These are phyloP conservation scores for Tauraco hartlaubi DNA, from an alignment of 2,797 vertebrate species.

Conservation along the genomic window DNA sequence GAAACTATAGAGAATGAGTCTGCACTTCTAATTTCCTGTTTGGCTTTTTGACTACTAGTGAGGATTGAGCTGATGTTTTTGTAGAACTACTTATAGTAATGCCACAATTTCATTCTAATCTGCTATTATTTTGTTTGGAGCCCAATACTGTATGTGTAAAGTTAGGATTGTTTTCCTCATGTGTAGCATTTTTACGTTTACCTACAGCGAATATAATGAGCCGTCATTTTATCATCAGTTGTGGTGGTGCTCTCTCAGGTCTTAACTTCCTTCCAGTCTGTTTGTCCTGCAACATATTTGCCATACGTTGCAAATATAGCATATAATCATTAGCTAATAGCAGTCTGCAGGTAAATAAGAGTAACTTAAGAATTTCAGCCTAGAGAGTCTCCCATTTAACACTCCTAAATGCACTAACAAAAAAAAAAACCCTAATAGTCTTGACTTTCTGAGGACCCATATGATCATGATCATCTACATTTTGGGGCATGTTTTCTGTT, in stretches of 20 bases:
- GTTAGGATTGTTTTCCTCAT: neutral
- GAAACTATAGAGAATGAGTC: neutral
- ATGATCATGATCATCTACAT: neutral
- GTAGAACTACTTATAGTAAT: neutral
- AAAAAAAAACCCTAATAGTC: neutral
- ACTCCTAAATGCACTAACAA: neutral
- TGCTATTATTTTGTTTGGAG: neutral
- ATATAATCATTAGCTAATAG: neutral
- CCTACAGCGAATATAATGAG: neutral
- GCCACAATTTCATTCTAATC: neutral
- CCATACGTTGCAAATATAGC: neutral
- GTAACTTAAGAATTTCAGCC: neutral
- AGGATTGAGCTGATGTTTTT: neutral
- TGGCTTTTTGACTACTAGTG: conserved; percentile 18
- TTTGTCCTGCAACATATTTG: neutral
- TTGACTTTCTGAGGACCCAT: neutral
- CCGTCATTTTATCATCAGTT: neutral
- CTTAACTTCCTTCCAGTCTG: neutral
- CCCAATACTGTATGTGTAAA: neutral
- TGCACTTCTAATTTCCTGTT: conserved; percentile 3
- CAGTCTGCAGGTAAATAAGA: neutral
- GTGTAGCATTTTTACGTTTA: neutral
- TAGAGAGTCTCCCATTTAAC: neutral
- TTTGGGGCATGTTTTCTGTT: neutral
- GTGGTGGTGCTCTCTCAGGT: neutral